Conservation (phyloP, 2,888 invertebrate species). For the Selenia dentaria region DNA sequence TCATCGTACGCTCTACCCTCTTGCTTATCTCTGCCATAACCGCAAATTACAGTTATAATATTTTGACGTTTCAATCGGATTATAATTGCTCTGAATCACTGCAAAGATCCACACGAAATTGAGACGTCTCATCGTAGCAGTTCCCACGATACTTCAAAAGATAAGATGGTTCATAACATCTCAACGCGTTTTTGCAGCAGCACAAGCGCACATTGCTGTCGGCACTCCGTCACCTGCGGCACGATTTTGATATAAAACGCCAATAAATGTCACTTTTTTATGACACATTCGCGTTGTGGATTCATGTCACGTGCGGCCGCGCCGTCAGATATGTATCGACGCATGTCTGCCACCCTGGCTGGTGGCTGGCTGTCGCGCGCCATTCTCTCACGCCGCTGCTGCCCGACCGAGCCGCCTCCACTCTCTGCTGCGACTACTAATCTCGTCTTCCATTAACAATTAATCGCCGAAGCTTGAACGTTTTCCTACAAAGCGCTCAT, state of each 20-base stretch:
- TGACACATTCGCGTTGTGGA: slow-evolving; percentile 66
- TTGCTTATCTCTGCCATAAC: slow-evolving; percentile 29
- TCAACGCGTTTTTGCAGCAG: slow-evolving; percentile 72
- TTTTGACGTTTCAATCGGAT: slow-evolving; percentile 31
- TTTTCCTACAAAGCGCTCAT: slow-evolving; percentile 77
- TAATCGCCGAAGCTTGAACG: slow-evolving; percentile 59
- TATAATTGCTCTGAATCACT: slow-evolving; percentile 23
- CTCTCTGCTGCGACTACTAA: slow-evolving; percentile 47
- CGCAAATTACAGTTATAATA: slow-evolving; percentile 40
- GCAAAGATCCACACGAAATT: slow-evolving; percentile 44
- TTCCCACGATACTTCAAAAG: slow-evolving; percentile 70
- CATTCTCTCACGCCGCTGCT: slow-evolving; percentile 65
- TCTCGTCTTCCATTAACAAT: slow-evolving; percentile 64
- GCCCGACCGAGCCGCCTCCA: slow-evolving; percentile 25
- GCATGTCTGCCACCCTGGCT: slow-evolving; percentile 66
- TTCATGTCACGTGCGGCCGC: slow-evolving; percentile 77
- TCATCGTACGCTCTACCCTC: slow-evolving; percentile 41
- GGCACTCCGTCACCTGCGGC: slow-evolving; percentile 68
- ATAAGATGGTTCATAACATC: slow-evolving; percentile 58
- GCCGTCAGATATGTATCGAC: slow-evolving; percentile 74
- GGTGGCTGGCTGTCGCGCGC: slow-evolving; percentile 44
- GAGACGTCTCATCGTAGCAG: slow-evolving; percentile 53
- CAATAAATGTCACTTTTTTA: slow-evolving; percentile 84
- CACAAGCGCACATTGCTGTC: slow-evolving; percentile 67
- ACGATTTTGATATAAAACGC: slow-evolving; percentile 81